Conservation (phyloP, 2,888 invertebrate species). For the Ectemnius continuus region DNA sequence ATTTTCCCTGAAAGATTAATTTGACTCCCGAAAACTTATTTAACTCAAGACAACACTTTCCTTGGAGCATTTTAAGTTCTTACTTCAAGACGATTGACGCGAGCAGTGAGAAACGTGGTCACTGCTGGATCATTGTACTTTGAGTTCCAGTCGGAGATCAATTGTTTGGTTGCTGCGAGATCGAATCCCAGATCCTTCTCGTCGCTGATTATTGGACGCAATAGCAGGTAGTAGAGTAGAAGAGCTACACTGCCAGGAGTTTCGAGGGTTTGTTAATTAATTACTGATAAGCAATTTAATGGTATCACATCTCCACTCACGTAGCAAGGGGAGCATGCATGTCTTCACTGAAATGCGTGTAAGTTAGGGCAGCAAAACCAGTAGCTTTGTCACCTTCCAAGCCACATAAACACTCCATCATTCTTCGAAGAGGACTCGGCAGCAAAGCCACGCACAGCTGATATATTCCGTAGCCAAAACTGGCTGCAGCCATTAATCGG, state of each 20-base stretch:
- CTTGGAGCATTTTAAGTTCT: too few relatives aligned
- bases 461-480: slow-evolving; percentile 85
- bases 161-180: slow-evolving; percentile 79
- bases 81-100: slow-evolving; percentile 82
- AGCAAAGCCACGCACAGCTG: slow-evolving; percentile 84
- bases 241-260: slow-evolving; percentile 59
- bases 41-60: too few relatives aligned
- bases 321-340: slow-evolving; percentile 85
- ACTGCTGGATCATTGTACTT: slow-evolving; percentile 82
- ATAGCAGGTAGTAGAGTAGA: slow-evolving; percentile 85
- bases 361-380: slow-evolving; percentile 82
- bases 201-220: slow-evolving; percentile 84
- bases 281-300: not conserved
- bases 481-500: slow-evolving; percentile 84
- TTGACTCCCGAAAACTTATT: not conserved
- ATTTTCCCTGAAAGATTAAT: slow-evolving; percentile 79
- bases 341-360: slow-evolving; percentile 82
- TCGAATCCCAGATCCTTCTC: slow-evolving; percentile 82
- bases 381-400: slow-evolving; percentile 82
- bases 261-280: not conserved
- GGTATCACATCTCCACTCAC: slow-evolving; percentile 70
- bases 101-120: slow-evolving; percentile 84
- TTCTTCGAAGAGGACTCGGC: slow-evolving; percentile 82
- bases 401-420: slow-evolving; percentile 82
- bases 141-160: slow-evolving; percentile 80